Conservation (phyloP, 2,113 vertebrate genomes). For the Sturnira hondurensis region DNA sequence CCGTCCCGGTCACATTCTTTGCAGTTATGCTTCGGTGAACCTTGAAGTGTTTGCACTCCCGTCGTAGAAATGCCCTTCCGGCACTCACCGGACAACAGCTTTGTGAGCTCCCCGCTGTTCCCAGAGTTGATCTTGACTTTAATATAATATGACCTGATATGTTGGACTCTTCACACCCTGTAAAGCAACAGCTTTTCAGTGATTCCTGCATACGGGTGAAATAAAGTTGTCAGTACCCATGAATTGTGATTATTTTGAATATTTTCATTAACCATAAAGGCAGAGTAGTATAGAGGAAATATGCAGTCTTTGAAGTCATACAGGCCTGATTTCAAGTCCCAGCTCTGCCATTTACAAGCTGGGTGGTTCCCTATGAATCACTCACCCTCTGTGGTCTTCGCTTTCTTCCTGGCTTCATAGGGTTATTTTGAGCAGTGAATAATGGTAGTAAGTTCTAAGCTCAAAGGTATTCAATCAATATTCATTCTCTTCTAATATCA, state of each 20-base stretch:
- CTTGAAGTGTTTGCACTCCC: background rate
- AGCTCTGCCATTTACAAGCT: constrained; percentile 40
- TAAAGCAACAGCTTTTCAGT: background rate
- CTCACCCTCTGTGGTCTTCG: constrained; percentile 33
- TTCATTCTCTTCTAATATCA: background rate
- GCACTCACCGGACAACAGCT: background rate
- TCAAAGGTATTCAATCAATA: background rate
- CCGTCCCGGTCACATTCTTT: background rate
- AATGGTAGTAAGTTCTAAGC: background rate
- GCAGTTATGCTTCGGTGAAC: constrained; percentile 6
- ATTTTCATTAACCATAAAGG: constrained; percentile 9
- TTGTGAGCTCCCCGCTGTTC: background rate
- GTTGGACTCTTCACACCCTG: background rate
- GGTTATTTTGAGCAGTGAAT: constrained; percentile 1
- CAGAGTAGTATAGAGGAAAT: constrained; percentile 12
- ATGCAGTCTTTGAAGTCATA: constrained; percentile 11
- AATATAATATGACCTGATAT: background rate
- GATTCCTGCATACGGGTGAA: background rate
- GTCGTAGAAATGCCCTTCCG: constrained; percentile 24
- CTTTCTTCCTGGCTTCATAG: constrained; percentile 15
- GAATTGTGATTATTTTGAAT: constrained; percentile 36
- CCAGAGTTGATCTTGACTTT: background rate
- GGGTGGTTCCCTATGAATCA: background rate
- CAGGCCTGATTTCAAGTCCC: constrained; percentile 21
- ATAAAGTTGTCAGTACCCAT: background rate